A percentile compares a stretch with the other conserved stretches of the same genome.
These are phyloP conservation scores for Matsumyia berberina DNA, from an alignment of 2,888 invertebrate genomes.

Conservation along the genomic window DNA sequence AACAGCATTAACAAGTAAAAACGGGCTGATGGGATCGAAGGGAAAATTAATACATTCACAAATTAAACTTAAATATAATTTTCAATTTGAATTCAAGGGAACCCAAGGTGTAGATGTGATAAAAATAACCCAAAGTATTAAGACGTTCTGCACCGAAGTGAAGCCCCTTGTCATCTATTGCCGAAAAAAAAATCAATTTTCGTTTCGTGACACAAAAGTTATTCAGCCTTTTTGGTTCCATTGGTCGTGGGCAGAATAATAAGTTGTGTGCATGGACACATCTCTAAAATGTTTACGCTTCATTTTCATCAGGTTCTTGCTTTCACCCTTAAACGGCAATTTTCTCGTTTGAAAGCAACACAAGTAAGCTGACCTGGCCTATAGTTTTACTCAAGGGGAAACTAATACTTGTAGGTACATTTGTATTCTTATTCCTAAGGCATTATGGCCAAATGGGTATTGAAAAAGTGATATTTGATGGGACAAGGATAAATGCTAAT, in stretches of 20 bases:
- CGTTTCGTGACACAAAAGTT: slow-evolving; percentile 68
- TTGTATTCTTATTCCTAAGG: slow-evolving; percentile 42
- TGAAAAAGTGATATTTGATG: slow-evolving; percentile 45
- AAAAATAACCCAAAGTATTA: slow-evolving; percentile 46
- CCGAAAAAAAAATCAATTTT: slow-evolving; percentile 67
- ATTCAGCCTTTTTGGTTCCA: slow-evolving; percentile 56
- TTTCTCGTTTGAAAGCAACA: slow-evolving; percentile 48
- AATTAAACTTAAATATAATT: slow-evolving; percentile 44
- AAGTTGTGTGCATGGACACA: slow-evolving; percentile 63
- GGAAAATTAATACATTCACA: slow-evolving; percentile 26
- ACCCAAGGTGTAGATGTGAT: slow-evolving; percentile 21
- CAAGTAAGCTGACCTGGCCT: slow-evolving; percentile 39
- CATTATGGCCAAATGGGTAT: slow-evolving; percentile 37
- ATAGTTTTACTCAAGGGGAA: slow-evolving; percentile 41
- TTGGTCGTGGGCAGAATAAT: slow-evolving; percentile 65
- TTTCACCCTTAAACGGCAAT: slow-evolving; percentile 37
- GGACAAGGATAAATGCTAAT: slow-evolving; percentile 51
- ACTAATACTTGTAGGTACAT: slow-evolving; percentile 20
- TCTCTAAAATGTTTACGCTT: slow-evolving; percentile 68
- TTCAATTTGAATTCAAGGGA: slow-evolving; percentile 45
- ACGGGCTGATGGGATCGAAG: not conserved
- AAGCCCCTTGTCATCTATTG: slow-evolving; percentile 45
- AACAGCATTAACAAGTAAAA: not conserved
- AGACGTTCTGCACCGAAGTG: slow-evolving; percentile 44
- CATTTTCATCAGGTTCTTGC: slow-evolving; percentile 56